phyloP scores from a whole-genome alignment of 2,888 invertebrate species.

The Notodonta dromedarius region DNA sequence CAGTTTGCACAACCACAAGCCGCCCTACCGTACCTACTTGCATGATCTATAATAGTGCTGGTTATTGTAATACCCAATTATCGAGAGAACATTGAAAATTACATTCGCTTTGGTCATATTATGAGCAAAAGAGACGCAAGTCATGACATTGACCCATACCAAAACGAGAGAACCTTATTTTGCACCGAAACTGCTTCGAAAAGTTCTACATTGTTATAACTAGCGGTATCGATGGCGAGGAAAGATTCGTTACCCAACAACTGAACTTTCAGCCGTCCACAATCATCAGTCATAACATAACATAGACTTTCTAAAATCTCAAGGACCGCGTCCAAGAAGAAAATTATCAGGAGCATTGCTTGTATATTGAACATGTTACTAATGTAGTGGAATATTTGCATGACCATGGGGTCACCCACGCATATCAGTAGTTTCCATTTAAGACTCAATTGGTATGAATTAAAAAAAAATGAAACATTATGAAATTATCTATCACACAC shows the following conservation, averaged over 20 bases:
- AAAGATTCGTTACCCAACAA: not conserved
- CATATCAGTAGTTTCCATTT: not conserved
- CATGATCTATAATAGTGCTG: constrained; percentile 42
- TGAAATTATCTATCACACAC: not conserved
- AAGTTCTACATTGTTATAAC: too few species aligned
- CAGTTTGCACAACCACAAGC: constrained; percentile 73
- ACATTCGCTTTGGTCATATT: not conserved
- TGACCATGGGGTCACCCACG: not conserved
- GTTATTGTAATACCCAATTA: constrained; percentile 23
- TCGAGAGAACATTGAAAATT: not conserved
- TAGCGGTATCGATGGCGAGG: not conserved
- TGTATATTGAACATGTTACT: not conserved
- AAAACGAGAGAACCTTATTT: not conserved
- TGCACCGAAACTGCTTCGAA: not conserved
- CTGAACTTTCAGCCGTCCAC: not conserved
- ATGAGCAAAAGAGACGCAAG: not conserved
- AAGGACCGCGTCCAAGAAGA: too few species aligned
- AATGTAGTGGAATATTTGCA: not conserved
- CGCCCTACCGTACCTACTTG: constrained; percentile 57
- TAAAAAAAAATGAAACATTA: not conserved
- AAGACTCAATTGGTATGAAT: not conserved
- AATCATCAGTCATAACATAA: not conserved
- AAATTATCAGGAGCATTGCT: too few species aligned
- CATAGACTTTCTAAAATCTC: too few species aligned
- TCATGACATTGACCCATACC: not conserved